Evolutionary conservation across 2,797 vertebrate species (phyloP), one percentile per base, ranked within the genome.

Genomic region (Neomorphus geoffroyi): DNA sequence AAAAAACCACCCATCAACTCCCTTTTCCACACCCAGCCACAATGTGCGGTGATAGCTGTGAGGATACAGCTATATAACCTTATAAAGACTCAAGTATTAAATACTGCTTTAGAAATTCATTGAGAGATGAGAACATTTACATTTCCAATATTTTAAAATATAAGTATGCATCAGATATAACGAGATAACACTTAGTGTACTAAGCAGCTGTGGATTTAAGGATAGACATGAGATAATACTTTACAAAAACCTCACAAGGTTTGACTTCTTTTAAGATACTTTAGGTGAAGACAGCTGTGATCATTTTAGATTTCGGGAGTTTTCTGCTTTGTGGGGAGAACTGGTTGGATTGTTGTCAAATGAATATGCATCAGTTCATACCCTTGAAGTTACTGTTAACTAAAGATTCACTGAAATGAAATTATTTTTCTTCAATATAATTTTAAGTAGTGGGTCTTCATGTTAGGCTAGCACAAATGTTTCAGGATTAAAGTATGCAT

Each of bases 401-500:
- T 96, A 92, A 90, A 85, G 82, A 88, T 72, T 80, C 61, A 84
- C 18, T 94, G 54, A 88, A 96, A 96, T 94, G 13, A 56, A 95
- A 84, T 94, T 58, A 26, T 83, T 96, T 94, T 88, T 91, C 74
- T 94, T 91, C 64, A 83, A n/a, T 81, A 57, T 73, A 93, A 86
- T 92, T 96, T 95, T 45, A 91, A 16, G 96, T 97, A 91, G 41
- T 88, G 94, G 56, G 17, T 91, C 57, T 88, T 86, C 46, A 46
- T 95, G 73, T 95, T 74, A 96, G 51, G 66, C 83, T 71, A 75
- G 66, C 69, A 79, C 72, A 83, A 78, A 21, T 80, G 64, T 92
- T 96, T 87, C 85, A 66, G 81, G 58, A 94, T 82, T 86, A 56
- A 95, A 78, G 5, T 80, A 65, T 58, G 17, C 79, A 30, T 88